Evolutionary conservation across 2,113 vertebrate species (phyloP).

Genomic region (Argyrosomus japonicus): DNA sequence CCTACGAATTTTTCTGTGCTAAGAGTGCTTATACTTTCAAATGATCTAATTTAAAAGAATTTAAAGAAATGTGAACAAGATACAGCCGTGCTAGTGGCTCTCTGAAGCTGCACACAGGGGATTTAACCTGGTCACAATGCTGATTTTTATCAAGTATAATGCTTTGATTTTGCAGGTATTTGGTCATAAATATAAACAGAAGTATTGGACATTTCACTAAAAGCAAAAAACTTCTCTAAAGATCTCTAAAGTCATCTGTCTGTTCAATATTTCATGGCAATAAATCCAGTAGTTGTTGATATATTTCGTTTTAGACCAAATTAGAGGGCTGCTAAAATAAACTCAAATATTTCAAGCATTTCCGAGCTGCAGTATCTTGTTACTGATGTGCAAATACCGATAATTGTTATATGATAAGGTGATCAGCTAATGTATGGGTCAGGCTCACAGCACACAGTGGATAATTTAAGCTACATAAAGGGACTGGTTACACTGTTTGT

Average conservation of each 20-base stretch:
- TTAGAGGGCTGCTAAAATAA: background rate
- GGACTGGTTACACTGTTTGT: constrained; percentile 24
- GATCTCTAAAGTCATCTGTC: too few species aligned
- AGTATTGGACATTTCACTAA: background rate
- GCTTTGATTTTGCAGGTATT: background rate
- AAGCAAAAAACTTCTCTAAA: background rate
- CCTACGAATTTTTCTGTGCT: background rate
- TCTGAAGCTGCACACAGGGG: background rate
- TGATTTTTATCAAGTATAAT: background rate
- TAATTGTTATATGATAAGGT: background rate
- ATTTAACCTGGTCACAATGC: background rate
- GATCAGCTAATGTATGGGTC: background rate
- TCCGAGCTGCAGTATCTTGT: background rate
- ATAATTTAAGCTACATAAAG: constrained; percentile 18
- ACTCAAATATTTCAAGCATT: background rate
- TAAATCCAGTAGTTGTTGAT: background rate
- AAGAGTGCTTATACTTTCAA: too few species aligned
- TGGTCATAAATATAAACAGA: background rate
- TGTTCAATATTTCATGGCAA: background rate
- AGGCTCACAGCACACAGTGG: background rate
- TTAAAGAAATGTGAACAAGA: background rate
- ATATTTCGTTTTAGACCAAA: background rate
- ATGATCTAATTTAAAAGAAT: background rate
- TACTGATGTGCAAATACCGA: background rate
- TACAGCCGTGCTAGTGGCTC: background rate